Conservation (phyloP, 2,113 vertebrate species). For the Nothoprocta pentlandii region DNA sequence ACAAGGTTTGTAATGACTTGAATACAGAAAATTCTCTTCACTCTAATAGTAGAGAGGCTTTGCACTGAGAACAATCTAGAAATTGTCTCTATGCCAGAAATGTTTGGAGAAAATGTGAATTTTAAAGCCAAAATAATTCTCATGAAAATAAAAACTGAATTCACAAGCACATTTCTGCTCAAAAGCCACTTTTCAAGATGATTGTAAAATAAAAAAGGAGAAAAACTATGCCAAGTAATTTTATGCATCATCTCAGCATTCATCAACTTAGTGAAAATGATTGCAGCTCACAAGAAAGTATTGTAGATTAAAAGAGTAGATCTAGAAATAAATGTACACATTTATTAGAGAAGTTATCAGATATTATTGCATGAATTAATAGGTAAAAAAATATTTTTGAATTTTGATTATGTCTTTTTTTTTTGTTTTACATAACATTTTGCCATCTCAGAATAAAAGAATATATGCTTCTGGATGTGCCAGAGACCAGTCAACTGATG, state of each 20-base stretch:
- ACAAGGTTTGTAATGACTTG: not conserved
- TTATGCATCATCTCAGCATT: not conserved
- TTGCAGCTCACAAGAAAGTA: not conserved
- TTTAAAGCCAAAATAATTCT: not conserved
- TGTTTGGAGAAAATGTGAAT: not conserved
- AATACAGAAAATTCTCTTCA: not conserved
- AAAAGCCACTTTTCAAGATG: not conserved
- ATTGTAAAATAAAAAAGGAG: not conserved
- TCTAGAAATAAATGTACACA: not conserved
- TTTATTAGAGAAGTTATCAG: not conserved
- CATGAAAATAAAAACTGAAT: not conserved
- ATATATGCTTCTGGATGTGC: not conserved
- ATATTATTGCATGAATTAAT: not conserved
- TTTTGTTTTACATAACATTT: not conserved
- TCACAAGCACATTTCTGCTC: not conserved
- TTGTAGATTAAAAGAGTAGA: not conserved
- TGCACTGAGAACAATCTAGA: not conserved
- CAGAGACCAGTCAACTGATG: not conserved
- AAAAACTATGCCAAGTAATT: not conserved
- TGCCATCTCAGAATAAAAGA: not conserved
- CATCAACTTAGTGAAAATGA: not conserved
- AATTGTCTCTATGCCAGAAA: not conserved
- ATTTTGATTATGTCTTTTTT: not conserved
- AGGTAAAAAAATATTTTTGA: not conserved
- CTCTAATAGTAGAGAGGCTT: not conserved